Evolutionary conservation across 2,113 vertebrate species (phyloP), one percentile per base, ranked within the genome.

Genomic region (Lagenorhynchus albirostris): DNA sequence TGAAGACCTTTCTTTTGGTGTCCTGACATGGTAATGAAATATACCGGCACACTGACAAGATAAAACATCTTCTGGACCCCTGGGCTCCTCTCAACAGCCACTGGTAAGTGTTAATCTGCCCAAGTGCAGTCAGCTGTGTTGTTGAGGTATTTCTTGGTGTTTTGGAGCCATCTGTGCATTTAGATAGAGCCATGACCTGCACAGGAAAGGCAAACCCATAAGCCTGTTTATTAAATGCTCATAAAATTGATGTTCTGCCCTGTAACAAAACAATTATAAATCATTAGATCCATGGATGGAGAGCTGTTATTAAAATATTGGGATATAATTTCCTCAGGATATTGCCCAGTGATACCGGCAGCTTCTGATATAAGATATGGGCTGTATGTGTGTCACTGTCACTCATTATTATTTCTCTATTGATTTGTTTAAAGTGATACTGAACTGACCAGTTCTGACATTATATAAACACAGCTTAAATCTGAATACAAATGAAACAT

Each of bases 191-290:
- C 58, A 88, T 96, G 60, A 85, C 74, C 70, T 89, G 67, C 14
- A 85, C 38, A 86, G 31, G 1, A 53, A 76, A 96, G 29, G 58
- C 81, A 97, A 93, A 17, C 17, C 0, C 3, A 7, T 83, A 62
- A 89, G 44, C 63, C 33, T 93, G 14, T 97, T 97, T 3, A 1
- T 92, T 98, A 96, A 97, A 95, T 98, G 93, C 81, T 97, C 96
- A 77, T 96, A 96, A 96, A 95, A 90, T 93, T 82, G 0, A 0
- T 96, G 33, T 88, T 84, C 87, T 90, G 79, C 38, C 86, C 89
- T 73, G 88, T 77, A 97, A 94, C 26, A 94, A 88, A 98, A 38
- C 26, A 65, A 65, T 97, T 74, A 79, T 65, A 81, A 96, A 97
- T 98, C 97, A 95, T 41, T 97, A 81, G 93, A 63, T 85, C 67